Evolutionary conservation across 2,113 vertebrate species (phyloP), one percentile per base, ranked within the genome.

Genomic region (Aptenodytes patagonicus): DNA sequence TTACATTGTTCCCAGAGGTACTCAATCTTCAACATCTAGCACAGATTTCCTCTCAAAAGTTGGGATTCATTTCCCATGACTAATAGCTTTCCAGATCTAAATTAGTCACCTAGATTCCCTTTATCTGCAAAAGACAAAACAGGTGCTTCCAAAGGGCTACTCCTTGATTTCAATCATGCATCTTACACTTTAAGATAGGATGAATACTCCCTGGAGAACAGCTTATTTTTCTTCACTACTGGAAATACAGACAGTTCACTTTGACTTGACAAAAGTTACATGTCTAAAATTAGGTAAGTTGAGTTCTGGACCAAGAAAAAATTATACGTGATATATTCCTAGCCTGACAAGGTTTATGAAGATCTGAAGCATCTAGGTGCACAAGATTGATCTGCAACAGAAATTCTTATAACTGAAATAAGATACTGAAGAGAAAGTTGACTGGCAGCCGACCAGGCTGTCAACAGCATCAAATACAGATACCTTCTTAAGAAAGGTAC

Each of bases 361-460:
- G 80, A 71, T 84, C 83, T 87, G 77, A 72, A 79, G 66, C 40
- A 79, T 36, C 19, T 52, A 91, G 83, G 73, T 94, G 82, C 66
- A 87, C 32, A 42, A 68, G 83, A 80, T 11, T 90, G 84, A 90
- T 80, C 66, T 76, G 70, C 81, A 89, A 31, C 65, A 87, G 87
- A 82, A 94, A 94, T 51, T 57, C 81, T 81, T 70, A 40, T 51
- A 95, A 66, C 65, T 84, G 91, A 68, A 89, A 91, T 95, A 69
- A 96, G 95, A 58, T 73, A 57, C 91, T 25, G 84, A 68, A 93
- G 78, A 89, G 72, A 95, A 94, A 96, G 87, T 79, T 96, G 91
- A 97, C 87, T 96, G 95, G 94, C 93, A 96, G 91, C 81, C 1
- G 4, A 76, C 81, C 93, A 90, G 95, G 87, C 89, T 96, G 93